phyloP scores from a whole-genome alignment of 2,113 vertebrate genomes.

The Corythoichthys intestinalis region DNA sequence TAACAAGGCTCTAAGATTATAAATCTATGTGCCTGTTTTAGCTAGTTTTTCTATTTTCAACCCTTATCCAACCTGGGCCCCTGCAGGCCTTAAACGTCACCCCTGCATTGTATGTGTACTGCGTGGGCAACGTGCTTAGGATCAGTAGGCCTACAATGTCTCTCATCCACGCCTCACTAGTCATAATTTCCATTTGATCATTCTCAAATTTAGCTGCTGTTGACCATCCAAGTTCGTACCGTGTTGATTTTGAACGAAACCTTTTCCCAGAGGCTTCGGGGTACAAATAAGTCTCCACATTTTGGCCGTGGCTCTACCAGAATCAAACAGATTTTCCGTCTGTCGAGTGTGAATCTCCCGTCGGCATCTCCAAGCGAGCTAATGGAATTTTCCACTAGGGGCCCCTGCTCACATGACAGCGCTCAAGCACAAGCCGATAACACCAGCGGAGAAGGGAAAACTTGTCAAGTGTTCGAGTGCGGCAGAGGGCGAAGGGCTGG shows the following conservation, averaged over 20 bases:
- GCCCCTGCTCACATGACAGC: slow-evolving; percentile 1
- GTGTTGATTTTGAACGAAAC: slow-evolving; percentile 2
- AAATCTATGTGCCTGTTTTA: no score
- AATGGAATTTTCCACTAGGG: slow-evolving; percentile 3
- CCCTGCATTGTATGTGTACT: no score
- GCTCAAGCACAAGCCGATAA: background rate
- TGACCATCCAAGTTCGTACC: background rate
- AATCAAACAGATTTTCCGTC: slow-evolving; percentile 6
- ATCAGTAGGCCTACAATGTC: background rate
- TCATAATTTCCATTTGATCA: background rate
- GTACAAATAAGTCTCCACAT: background rate
- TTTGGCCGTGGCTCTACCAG: background rate
- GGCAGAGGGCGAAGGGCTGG: background rate
- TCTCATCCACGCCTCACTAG: background rate
- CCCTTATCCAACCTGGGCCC: no score
- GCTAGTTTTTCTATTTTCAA: no score
- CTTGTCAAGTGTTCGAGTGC: slow-evolving; percentile 4
- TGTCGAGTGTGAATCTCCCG: slow-evolving; percentile 2
- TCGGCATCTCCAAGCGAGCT: slow-evolving; percentile 3
- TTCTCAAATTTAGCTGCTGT: background rate
- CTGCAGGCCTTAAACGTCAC: no score
- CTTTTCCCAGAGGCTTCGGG: background rate
- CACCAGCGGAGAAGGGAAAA: background rate
- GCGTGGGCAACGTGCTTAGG: background rate
- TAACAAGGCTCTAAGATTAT: no score